Evolutionary conservation across 2,113 vertebrate species (phyloP).

Genomic region (Formicarius rufipectus): DNA sequence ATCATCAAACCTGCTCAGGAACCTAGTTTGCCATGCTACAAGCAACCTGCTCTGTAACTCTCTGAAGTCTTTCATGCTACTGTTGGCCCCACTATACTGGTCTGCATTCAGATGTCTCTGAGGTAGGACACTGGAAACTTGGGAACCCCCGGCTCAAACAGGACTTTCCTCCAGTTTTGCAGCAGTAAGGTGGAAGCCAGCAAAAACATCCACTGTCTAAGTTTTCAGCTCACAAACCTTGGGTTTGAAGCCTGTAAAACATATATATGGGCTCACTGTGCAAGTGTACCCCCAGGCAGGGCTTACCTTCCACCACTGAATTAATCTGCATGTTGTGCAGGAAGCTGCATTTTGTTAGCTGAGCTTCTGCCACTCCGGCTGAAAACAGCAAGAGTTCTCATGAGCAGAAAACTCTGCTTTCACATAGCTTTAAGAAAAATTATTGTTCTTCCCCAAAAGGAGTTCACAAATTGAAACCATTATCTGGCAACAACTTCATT

Average conservation of each 20-base stretch:
- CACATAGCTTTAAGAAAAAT: not conserved
- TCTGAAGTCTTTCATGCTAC: fast-evolving
- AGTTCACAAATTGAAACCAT: constrained; percentile 2
- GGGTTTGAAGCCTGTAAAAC: not conserved
- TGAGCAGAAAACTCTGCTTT: not conserved
- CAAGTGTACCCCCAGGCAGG: not conserved
- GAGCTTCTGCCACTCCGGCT: not conserved
- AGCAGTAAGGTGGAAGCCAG: not conserved
- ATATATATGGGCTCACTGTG: not conserved
- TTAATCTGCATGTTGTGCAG: not conserved
- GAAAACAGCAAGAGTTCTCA: not conserved
- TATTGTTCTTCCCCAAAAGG: not conserved
- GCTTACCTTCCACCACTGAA: not conserved
- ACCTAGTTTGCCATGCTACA: not conserved
- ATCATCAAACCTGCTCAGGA: not conserved
- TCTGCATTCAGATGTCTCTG: not conserved
- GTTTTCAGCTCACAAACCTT: not conserved
- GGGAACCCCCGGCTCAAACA: not conserved
- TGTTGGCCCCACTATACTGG: not conserved
- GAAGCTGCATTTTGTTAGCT: not conserved
- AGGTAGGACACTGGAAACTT: not conserved
- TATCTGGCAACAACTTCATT: not conserved
- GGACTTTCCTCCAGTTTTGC: not conserved
- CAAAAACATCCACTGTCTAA: not conserved
- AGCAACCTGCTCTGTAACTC: not conserved